These are phyloP conservation scores for Mobula hypostoma DNA, from an alignment of 2,113 vertebrate genomes.

Conservation along the genomic window DNA sequence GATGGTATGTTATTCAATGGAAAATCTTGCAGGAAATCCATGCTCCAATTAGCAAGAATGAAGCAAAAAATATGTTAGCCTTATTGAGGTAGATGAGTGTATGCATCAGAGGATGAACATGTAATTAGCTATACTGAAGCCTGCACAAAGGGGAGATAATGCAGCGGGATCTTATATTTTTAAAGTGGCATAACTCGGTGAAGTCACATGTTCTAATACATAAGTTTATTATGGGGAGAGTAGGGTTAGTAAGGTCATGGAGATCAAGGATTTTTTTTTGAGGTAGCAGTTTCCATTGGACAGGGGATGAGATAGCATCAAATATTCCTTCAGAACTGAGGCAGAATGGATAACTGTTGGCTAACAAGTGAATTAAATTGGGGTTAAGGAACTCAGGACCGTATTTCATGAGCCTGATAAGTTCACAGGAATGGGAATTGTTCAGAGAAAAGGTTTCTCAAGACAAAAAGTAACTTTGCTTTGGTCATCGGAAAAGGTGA, in stretches of 20 bases:
- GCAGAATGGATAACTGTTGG: neutral
- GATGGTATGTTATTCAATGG: neutral
- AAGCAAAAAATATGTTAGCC: neutral
- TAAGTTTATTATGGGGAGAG: neutral
- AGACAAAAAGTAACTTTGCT: neutral
- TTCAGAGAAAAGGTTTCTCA: neutral
- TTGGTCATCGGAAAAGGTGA: neutral
- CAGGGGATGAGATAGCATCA: neutral
- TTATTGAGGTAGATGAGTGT: neutral
- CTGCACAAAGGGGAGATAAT: neutral
- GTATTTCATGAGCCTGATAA: neutral
- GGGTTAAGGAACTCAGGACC: neutral
- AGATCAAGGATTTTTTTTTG: neutral
- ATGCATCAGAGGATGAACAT: neutral
- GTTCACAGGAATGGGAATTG: neutral
- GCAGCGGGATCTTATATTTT: neutral
- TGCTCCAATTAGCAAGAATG: neutral
- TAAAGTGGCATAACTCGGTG: no score
- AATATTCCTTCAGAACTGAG: neutral
- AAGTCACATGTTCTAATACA: no score
- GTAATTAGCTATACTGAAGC: neutral
- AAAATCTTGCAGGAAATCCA: neutral
- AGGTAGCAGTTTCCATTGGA: neutral
- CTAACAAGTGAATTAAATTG: neutral
- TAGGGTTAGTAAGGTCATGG: neutral